Conservation (phyloP, 2,797 vertebrate species). For the Pelobates cultripes region DNA sequence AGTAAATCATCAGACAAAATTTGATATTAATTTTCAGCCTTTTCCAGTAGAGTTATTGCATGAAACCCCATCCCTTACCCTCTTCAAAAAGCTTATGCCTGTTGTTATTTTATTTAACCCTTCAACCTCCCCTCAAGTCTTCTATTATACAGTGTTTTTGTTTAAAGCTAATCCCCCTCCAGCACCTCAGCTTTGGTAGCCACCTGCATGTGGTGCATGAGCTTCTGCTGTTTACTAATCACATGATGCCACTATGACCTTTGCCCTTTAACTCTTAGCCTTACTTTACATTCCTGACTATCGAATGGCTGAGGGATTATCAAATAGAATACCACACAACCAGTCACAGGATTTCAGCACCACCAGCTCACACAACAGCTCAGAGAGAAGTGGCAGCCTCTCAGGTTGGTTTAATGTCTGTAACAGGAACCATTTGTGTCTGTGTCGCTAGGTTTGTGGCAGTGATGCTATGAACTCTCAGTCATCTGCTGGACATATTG, state of each 20-base stretch:
- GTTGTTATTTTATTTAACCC: background rate
- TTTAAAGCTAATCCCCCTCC: constrained; percentile 51
- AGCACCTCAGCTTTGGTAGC: constrained; percentile 75
- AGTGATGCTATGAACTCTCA: too few species aligned
- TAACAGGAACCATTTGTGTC: constrained; percentile 70
- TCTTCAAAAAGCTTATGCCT: constrained; percentile 18
- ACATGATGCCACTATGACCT: constrained; percentile 96
- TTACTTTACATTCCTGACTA: constrained; percentile 99
- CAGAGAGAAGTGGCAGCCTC: constrained; percentile 98
- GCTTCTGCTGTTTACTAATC: constrained; percentile 95
- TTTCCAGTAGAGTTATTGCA: constrained; percentile 62
- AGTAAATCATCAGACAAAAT: constrained; percentile 5
- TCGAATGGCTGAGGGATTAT: constrained; percentile 99
- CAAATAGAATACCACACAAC: constrained; percentile 99
- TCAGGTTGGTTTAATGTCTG: constrained; percentile 91
- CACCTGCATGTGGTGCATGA: constrained; percentile 96
- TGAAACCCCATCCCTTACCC: constrained; percentile 36
- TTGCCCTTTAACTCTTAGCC: constrained; percentile 98
- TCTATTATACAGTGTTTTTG: constrained; percentile 17
- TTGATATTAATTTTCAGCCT: constrained; percentile 31
- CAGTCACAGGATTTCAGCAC: constrained; percentile 99
- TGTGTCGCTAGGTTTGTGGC: constrained; percentile 54
- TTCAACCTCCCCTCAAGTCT: background rate
- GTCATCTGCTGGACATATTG: too few species aligned
- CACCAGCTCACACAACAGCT: constrained; percentile 99